phyloP scores from a whole-genome alignment of 2,888 invertebrate species.

The Tortrix viridana region DNA sequence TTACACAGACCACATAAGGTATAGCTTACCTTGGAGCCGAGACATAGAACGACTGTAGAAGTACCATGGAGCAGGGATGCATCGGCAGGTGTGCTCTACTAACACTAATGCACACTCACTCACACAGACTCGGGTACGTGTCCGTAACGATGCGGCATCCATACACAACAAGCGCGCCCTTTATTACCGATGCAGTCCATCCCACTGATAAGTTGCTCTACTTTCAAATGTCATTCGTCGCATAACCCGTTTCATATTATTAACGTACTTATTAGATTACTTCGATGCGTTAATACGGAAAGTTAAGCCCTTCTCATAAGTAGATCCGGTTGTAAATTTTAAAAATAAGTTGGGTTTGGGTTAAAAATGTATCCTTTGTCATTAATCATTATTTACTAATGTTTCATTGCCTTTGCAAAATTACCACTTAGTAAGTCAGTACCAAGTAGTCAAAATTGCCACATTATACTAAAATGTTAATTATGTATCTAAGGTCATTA shows the following conservation, averaged over 20 bases:
- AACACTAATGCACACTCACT: conserved; percentile 45
- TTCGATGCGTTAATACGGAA: conserved; percentile 19
- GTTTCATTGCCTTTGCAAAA: not conserved
- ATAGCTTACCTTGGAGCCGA: not conserved
- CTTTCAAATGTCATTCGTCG: conserved; percentile 35
- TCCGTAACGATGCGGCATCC: conserved; percentile 42
- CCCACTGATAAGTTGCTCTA: conserved; percentile 57
- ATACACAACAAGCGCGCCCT: conserved; percentile 62
- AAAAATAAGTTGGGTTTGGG: not conserved
- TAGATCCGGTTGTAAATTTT: conserved; percentile 15
- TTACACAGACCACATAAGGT: conserved; percentile 1
- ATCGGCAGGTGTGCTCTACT: conserved; percentile 46
- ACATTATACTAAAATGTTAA: conserved; percentile 14
- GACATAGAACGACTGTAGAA: conserved; percentile 18
- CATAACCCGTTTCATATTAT: conserved; percentile 6
- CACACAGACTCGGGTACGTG: conserved; percentile 48
- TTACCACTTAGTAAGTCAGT: not conserved
- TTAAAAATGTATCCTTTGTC: not conserved
- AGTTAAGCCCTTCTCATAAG: conserved; percentile 22
- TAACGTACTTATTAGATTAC: not conserved
- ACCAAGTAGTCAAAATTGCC: not conserved
- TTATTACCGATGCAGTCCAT: conserved; percentile 53
- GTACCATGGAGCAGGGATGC: conserved; percentile 34
- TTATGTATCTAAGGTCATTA: conserved; percentile 3
- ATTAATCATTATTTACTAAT: not conserved